phyloP scores from a whole-genome alignment of 2,888 invertebrate genomes.

The Conus canariensis region DNA sequence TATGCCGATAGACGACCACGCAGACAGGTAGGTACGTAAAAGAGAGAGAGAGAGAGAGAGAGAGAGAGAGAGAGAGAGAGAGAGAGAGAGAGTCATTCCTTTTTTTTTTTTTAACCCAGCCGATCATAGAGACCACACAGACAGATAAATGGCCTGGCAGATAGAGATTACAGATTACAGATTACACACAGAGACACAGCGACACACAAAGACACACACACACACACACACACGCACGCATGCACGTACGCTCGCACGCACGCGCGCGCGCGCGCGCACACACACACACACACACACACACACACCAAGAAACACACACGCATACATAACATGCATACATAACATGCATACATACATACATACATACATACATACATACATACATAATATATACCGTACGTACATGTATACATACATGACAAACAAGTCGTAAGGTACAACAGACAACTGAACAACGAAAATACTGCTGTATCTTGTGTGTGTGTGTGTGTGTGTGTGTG shows the following conservation, averaged over 20 bases:
- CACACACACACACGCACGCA: neutral
- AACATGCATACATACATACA: neutral
- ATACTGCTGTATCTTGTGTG: too few species aligned
- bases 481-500: too few species aligned
- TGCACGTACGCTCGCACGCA: neutral
- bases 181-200: too few species aligned
- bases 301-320: neutral
- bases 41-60: too few species aligned
- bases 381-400: too few species aligned
- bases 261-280: neutral
- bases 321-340: neutral
- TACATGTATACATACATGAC: too few species aligned
- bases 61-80: too few species aligned
- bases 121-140: neutral
- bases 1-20: neutral
- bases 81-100: too few species aligned
- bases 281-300: slow-evolving; percentile 12
- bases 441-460: too few species aligned
- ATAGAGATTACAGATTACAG: neutral
- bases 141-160: neutral
- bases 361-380: neutral
- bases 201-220: neutral
- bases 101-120: neutral
- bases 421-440: too few species aligned
- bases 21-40: too few species aligned